Evolutionary conservation across 30 jellyfish, hydroid and myxozoan genomes (phyloP), one percentile per base, ranked within the genome.

Genomic region (Cassiopea xamachana): DNA sequence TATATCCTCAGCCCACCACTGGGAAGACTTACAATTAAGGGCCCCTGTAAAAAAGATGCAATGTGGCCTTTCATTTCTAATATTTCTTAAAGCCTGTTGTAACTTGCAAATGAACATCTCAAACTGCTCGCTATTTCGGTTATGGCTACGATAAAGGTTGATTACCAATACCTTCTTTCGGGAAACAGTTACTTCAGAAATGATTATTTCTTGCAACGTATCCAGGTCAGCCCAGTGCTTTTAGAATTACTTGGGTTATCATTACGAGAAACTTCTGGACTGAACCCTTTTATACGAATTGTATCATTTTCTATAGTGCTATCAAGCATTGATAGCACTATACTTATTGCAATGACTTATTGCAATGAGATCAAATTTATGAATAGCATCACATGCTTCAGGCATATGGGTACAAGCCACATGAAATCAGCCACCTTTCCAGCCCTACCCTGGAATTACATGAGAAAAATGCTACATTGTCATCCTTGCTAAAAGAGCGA

Each of bases 121-220:
- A 64, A 64, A 64, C 15, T 64, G 74, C 43, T 64, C 74, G 43
- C 74, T 64, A 64, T 64, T 17, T 64, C 15, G 58, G 61, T 39
- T 73, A 7, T 5, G 81, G 58, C 81, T 73, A 19, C 16, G 81
- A 19, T 73, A 73, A 73, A 73, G 18, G 55, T 15, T 73, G 58
- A 39, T 39, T 8, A 73, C 47, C 9, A 12, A 8, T 0, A 14
- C 27, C 8, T 73, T 73, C 44, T 73, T 73, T 73, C 81, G 62
- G 12, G 47, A 8, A 6, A 73, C 3, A 7, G 58, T 8, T 73
- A 73, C 44, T 39, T 73, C 81, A 73, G 58, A 39, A 27, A 73
- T 58, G 3, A 73, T 73, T 58, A 73, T 39, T 73, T 73, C 81
- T 12, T 73, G 51, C 58, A 73, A 73, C 27, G 44, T 51, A 5